Evolutionary conservation across 2,888 invertebrate genomes (phyloP).

Genomic region (Drosophila mettleri): DNA sequence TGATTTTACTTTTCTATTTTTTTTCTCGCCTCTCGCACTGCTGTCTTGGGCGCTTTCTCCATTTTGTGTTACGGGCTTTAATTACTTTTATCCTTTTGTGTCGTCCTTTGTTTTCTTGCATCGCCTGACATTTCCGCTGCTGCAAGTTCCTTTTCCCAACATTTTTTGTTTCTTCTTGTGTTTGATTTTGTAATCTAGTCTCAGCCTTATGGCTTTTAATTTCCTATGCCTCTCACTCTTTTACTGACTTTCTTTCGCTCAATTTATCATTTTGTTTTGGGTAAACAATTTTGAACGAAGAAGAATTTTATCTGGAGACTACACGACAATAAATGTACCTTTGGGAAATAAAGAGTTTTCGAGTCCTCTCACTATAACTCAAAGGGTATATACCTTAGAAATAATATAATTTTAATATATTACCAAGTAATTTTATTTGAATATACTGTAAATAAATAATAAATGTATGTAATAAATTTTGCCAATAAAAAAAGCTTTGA

Average conservation of each 20-base stretch:
- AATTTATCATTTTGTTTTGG: slow-evolving; percentile 71
- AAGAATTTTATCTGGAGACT: slow-evolving; percentile 21
- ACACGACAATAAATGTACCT: slow-evolving; percentile 28
- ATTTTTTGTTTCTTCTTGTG: slow-evolving; percentile 23
- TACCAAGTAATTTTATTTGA: no score
- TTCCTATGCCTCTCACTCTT: slow-evolving; percentile 49
- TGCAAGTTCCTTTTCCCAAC: slow-evolving; percentile 36
- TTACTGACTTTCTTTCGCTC: slow-evolving; percentile 37
- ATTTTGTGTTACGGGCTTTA: slow-evolving; percentile 61
- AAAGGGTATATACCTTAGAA: neutral
- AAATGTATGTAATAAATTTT: no score
- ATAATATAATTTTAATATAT: no score
- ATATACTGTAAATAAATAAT: no score
- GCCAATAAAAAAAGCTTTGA: no score
- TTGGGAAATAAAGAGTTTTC: slow-evolving; percentile 21
- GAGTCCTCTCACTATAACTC: neutral
- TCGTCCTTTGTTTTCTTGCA: slow-evolving; percentile 44
- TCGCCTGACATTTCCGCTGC: slow-evolving; percentile 67
- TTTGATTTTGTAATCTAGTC: slow-evolving; percentile 69
- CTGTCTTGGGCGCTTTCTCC: slow-evolving; percentile 33
- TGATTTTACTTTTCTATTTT: neutral
- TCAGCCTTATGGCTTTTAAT: slow-evolving; percentile 78
- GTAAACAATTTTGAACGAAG: slow-evolving; percentile 19
- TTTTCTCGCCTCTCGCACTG: slow-evolving; percentile 38
- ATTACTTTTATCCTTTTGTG: slow-evolving; percentile 74